Evolutionary conservation across 2,113 vertebrate genomes (phyloP), one percentile per base, ranked within the genome.

Genomic region (Nematolebias whitei): DNA sequence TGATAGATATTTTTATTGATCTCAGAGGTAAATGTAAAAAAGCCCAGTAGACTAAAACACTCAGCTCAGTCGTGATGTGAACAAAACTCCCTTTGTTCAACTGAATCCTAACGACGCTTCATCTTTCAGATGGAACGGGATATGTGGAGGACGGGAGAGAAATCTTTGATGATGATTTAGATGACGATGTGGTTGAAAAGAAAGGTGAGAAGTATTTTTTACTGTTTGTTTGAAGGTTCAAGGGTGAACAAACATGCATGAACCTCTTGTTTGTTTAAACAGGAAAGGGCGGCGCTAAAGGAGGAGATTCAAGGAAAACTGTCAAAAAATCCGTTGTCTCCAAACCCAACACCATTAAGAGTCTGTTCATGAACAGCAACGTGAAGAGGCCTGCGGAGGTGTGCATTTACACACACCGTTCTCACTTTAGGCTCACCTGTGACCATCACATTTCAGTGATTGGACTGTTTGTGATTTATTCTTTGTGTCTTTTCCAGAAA

Each of bases 111-210:
- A 58, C 32, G 16, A 20, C 1, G 0, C 19, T n/a, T n/a, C n/a
- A 12, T 66, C 22, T 44, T 19, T 78, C 78, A 99, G 97, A 96
- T 90, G 98, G 96, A 18, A 88, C 79, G 24, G 98, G 98, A 49
- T 99, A 99, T 16, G 87, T 98, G 74, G 98, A 99, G 88, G 97
- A 99, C 57, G 98, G 98, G 12, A 92, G 98, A 79, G 98, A 99
- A 88, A 98, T 99, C 84, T 99, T 99, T 90, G 98, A 99, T 78
- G 97, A 99, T 56, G 97, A 99, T 55, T 90, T 99, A 74, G 91
- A 94, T 3, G 95, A 96, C 18, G 92, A 98, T 75, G 92, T 91
- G 1, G 89, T 94, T 44, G 90, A 76, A 71, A 88, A 85, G 38
- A 80, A 4, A 93, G 93, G 96, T 98, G 85, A 71, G n/a, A 12